Percentiles rank a stretch among this genome's conserved stretches.
phyloP scores from a whole-genome alignment of 2,888 invertebrate species.

The Caenorhabditis virilis region DNA sequence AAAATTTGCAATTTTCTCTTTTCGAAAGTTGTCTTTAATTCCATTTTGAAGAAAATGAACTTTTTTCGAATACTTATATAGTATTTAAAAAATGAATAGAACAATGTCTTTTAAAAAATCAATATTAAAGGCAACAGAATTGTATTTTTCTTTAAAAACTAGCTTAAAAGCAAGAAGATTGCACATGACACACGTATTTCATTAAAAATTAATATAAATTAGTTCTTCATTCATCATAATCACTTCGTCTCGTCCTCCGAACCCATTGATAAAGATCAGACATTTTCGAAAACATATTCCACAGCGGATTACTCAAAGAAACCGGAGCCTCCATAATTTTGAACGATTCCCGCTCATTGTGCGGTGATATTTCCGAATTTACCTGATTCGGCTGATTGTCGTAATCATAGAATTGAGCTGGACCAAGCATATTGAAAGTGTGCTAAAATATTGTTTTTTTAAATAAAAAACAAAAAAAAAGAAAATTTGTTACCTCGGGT shows the following conservation, averaged over 20 bases:
- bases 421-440: constrained; percentile 24
- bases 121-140: too few relatives aligned
- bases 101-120: too few relatives aligned
- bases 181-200: too few relatives aligned
- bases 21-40: too few relatives aligned
- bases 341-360: constrained; percentile 20
- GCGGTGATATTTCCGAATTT: constrained; percentile 5
- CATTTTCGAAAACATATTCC: constrained; percentile 35
- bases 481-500: not conserved
- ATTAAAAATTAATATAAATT: too few relatives aligned
- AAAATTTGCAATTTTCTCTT: too few relatives aligned
- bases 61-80: too few relatives aligned
- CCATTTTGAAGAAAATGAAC: too few relatives aligned
- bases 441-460: constrained; percentile 16
- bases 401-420: constrained; percentile 32
- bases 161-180: too few relatives aligned
- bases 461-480: not conserved
- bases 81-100: too few relatives aligned
- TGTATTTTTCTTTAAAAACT: too few relatives aligned
- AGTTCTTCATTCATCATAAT: not conserved
- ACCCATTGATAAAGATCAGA: constrained; percentile 31
- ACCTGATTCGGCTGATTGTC: constrained; percentile 11
- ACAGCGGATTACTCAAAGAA: constrained; percentile 29
- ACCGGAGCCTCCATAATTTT: constrained; percentile 36
- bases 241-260: constrained; percentile 13